Conservation (phyloP, 2,888 invertebrate genomes). For the Ectobius pallidus region DNA sequence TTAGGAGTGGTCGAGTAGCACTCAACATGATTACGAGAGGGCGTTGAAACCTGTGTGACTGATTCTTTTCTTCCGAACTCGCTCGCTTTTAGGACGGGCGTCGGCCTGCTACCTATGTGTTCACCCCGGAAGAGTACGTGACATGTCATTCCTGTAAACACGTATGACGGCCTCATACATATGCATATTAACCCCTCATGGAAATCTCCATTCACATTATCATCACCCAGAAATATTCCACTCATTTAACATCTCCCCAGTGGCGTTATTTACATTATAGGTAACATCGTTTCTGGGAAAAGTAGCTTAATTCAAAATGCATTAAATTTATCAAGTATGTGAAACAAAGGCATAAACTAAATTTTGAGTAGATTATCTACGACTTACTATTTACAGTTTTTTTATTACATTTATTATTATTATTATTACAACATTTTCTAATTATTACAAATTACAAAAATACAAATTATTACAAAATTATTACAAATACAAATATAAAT, state of each 20-base stretch:
- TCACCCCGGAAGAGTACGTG: not conserved
- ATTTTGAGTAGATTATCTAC: not conserved
- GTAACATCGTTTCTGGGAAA: too few relatives aligned
- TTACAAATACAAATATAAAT: too few relatives aligned
- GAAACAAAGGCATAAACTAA: too few relatives aligned
- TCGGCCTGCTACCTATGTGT: not conserved
- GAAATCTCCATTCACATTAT: not conserved
- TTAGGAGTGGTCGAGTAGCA: too few relatives aligned
- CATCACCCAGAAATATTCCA: not conserved
- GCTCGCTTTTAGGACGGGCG: not conserved
- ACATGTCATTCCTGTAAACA: not conserved
- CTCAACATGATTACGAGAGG: too few relatives aligned
- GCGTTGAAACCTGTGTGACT: not conserved
- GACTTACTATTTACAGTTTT: too few relatives aligned
- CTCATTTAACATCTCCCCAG: too few relatives aligned
- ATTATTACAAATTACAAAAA: too few relatives aligned
- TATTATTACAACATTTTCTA: too few relatives aligned
- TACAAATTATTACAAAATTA: too few relatives aligned
- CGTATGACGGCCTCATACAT: slow-evolving; percentile 6
- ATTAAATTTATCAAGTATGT: not conserved
- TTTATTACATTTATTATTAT: too few relatives aligned
- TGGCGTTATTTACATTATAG: too few relatives aligned
- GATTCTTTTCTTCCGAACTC: not conserved
- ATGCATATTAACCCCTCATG: slow-evolving; percentile 18
- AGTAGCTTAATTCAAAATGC: not conserved